phyloP scores from a whole-genome alignment of 2,888 invertebrate species.

The Rhagonycha lutea region DNA sequence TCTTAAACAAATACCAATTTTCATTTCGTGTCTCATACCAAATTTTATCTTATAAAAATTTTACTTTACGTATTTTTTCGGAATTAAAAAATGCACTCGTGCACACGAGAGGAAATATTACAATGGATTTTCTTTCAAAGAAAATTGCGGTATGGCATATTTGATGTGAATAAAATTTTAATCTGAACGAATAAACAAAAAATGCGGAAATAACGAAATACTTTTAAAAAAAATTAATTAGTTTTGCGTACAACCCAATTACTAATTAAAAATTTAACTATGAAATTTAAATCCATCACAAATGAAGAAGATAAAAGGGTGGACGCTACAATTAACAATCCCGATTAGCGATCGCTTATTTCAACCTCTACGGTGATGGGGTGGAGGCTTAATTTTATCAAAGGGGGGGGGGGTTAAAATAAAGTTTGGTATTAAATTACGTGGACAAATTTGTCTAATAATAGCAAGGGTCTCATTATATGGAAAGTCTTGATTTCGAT shows the following conservation, averaged over 20 bases:
- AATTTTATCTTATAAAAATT: not conserved
- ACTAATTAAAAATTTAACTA: not conserved
- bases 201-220: not conserved
- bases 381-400: not conserved
- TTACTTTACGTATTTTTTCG: not conserved
- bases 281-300: not conserved
- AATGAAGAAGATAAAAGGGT: not conserved
- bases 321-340: not conserved
- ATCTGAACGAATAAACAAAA: not conserved
- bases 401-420: not conserved
- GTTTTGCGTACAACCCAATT: not conserved
- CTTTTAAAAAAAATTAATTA: not conserved
- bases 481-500: not conserved
- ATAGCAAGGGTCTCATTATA: not conserved
- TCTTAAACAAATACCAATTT: not conserved
- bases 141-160: not conserved
- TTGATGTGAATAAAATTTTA: not conserved
- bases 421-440: not conserved
- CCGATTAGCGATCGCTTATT: not conserved
- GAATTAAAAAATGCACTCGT: not conserved
- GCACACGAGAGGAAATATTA: not conserved
- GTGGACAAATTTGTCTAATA: not conserved
- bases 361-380: not conserved
- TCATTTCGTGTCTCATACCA: no score
- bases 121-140: not conserved